phyloP scores from a whole-genome alignment of 2,113 vertebrate genomes.

The Myotis lucifugus region DNA sequence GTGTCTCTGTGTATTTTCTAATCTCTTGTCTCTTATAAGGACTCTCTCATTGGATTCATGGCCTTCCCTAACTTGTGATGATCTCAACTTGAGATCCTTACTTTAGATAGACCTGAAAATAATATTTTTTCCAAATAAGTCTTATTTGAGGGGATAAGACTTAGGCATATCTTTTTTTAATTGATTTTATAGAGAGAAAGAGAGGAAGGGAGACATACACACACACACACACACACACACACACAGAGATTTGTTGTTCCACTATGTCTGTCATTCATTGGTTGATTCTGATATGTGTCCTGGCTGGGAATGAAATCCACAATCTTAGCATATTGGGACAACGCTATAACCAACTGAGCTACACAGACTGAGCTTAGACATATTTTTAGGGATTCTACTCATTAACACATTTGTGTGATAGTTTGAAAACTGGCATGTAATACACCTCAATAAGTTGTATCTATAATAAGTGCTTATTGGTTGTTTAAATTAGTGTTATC shows the following conservation, averaged over 20 bases:
- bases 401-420: background rate
- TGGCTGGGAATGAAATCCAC: background rate
- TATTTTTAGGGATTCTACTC: background rate
- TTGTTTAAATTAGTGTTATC: background rate
- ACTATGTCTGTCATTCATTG: background rate
- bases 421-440: background rate
- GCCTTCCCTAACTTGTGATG: background rate
- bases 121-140: background rate
- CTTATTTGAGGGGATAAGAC: background rate
- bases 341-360: background rate
- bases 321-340: background rate
- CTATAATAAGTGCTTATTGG: background rate
- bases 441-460: background rate
- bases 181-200: too few relatives aligned
- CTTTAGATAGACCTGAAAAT: background rate
- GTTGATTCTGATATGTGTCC: background rate
- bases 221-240: too few relatives aligned
- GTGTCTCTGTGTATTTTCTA: background rate
- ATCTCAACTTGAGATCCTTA: background rate
- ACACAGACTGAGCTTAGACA: background rate
- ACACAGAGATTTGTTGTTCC: too few relatives aligned
- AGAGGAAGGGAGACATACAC: too few relatives aligned
- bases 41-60: background rate
- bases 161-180: background rate
- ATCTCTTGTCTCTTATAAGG: background rate